phyloP scores from a whole-genome alignment of 2,113 vertebrate genomes.

The Crotophaga sulcirostris region DNA sequence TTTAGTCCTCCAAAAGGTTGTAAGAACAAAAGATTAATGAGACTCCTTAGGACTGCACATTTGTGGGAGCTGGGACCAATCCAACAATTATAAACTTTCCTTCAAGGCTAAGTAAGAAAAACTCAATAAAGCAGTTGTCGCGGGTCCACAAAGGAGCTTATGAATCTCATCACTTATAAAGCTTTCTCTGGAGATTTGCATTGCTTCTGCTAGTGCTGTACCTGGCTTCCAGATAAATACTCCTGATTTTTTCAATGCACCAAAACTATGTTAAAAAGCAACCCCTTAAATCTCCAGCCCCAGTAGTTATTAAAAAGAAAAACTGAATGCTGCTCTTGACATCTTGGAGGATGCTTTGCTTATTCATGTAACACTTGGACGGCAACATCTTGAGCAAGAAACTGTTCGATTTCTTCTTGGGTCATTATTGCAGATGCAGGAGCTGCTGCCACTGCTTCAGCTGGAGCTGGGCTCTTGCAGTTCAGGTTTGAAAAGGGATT shows the following conservation, averaged over 20 bases:
- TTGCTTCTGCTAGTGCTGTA: neutral
- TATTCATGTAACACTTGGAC: constrained; percentile 32
- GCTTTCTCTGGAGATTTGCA: neutral
- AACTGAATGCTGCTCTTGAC: neutral
- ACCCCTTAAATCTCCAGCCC: neutral
- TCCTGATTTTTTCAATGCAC: neutral
- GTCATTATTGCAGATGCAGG: constrained; percentile 69
- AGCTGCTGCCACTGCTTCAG: neutral
- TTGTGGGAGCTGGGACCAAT: neutral
- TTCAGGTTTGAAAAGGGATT: constrained; percentile 84
- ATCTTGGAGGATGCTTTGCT: neutral
- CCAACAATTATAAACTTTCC: neutral
- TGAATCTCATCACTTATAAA: neutral
- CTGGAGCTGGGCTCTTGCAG: constrained; percentile 16
- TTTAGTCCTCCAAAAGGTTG: neutral
- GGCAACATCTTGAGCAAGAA: constrained; percentile 33
- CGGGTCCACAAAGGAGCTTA: neutral
- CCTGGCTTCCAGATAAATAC: neutral
- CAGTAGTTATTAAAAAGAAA: neutral
- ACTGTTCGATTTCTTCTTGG: constrained; percentile 57
- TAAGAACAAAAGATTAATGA: neutral
- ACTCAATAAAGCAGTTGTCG: neutral
- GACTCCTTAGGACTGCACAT: neutral
- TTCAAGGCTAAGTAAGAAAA: neutral
- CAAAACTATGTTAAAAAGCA: neutral